Percentiles rank a stretch among this genome's conserved stretches.
phyloP scores from a whole-genome alignment of 2,113 vertebrate genomes.

The Bos taurus region ARS-UCD2.0 NC_037328.1:8746501-8747000 shows the following conservation, averaged over 20 bases:
- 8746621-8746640: not conserved
- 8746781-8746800: no score
- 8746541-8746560: not conserved
- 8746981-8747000: no score
- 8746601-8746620: not conserved
- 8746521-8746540: not conserved
- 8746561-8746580: not conserved
- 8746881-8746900: no score
- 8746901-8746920: no score
- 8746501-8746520: not conserved
- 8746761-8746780: not conserved
- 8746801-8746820: no score
- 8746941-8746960: no score
- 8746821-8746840: no score
- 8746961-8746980: no score
- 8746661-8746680: not conserved
- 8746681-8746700: not conserved
- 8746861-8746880: no score
- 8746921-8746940: no score
- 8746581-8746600: not conserved
- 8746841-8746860: no score
- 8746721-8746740: not conserved
- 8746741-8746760: not conserved
- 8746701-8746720: not conserved
- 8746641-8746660: not conserved